These are phyloP conservation scores for Spodoptera litura DNA, from an alignment of 1,140 invertebrate species.

Conservation along the genomic window DNA sequence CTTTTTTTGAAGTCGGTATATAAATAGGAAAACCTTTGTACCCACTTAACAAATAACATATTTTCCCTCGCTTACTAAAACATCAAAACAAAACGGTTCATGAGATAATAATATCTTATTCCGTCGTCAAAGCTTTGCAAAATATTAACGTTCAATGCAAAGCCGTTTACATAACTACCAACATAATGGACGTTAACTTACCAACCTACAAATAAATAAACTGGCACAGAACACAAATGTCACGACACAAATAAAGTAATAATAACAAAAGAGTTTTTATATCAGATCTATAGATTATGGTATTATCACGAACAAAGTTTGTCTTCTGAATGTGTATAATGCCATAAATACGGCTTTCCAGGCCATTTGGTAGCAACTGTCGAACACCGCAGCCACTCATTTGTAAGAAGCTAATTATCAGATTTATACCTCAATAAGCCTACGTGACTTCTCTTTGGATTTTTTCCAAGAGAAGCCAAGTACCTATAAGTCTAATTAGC, in stretches of 20 bases:
- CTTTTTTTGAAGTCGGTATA: no score
- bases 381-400: constrained; percentile 1
- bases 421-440: constrained; percentile 7
- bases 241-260: neutral
- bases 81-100: no score
- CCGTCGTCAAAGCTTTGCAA: no score
- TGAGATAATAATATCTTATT: no score
- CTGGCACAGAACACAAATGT: no score
- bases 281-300: neutral
- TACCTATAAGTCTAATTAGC: neutral
- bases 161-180: neutral
- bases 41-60: no score
- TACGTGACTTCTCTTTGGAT: neutral
- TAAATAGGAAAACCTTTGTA: no score
- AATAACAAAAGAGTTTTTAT: neutral
- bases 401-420: neutral
- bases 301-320: constrained; percentile 3
- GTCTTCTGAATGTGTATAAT: neutral
- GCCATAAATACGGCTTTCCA: neutral
- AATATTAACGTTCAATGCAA: no score
- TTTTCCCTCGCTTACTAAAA: no score
- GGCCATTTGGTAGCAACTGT: constrained; percentile 5
- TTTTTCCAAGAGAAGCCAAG: neutral
- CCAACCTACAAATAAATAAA: neutral
- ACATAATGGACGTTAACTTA: neutral